Evolutionary conservation across 2,888 invertebrate genomes (phyloP).

Genomic region (Julus scandinavius): DNA sequence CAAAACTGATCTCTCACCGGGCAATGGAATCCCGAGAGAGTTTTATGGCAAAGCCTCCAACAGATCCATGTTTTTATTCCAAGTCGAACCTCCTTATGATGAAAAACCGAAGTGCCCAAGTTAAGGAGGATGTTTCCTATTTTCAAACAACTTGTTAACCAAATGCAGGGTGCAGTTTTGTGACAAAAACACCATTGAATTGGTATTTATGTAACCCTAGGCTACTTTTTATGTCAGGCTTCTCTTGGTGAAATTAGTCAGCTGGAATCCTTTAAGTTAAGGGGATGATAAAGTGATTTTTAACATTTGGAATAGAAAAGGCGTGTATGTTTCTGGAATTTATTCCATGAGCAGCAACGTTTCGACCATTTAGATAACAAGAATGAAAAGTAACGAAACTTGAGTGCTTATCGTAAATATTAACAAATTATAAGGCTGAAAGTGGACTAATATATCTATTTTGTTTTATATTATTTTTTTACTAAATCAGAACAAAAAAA

Average conservation of each 20-base stretch:
- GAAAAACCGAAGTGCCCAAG: background rate
- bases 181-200: background rate
- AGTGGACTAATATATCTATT: no score
- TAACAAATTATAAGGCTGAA: no score
- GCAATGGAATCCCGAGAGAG: slow-evolving; percentile 19
- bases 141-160: background rate
- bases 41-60: slow-evolving; percentile 30
- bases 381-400: no score
- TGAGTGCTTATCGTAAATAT: no score
- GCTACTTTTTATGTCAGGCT: background rate
- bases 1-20: slow-evolving; percentile 37
- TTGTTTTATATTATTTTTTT: no score
- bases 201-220: background rate
- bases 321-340: no score
- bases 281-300: background rate
- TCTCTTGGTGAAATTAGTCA: background rate
- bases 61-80: slow-evolving; percentile 4
- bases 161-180: background rate
- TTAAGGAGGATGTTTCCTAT: background rate
- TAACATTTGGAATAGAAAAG: no score
- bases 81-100: background rate
- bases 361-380: no score
- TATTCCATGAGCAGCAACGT: no score
- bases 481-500: no score
- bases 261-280: background rate